A percentile compares a stretch with the other conserved stretches of the same genome.
Conservation (phyloP, 1,140 invertebrate species). For the Leptinotarsa undecemlineata region DNA sequence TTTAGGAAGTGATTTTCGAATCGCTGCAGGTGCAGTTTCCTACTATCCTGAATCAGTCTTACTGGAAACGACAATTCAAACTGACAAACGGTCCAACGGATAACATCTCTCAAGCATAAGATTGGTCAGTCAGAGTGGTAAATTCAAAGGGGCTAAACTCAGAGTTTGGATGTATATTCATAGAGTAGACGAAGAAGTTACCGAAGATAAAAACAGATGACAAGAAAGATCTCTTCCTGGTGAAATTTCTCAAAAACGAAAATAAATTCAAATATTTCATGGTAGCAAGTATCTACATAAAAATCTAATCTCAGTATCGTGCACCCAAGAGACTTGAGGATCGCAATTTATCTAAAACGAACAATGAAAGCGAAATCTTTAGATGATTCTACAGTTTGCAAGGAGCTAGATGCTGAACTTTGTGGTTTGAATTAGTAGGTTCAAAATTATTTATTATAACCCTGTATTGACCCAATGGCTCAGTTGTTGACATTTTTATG, state of each 20-base stretch:
- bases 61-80: neutral
- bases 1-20: neutral
- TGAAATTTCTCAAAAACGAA: constrained; percentile 11
- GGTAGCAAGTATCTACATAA: neutral
- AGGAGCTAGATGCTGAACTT: neutral
- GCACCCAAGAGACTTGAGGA: too few species aligned
- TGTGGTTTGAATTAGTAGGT: neutral
- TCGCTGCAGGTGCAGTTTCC: neutral
- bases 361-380: neutral
- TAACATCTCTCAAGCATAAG: neutral
- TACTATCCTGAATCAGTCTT: neutral
- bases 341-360: constrained; percentile 11
- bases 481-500: neutral
- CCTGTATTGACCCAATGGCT: neutral
- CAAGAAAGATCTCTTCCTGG: neutral
- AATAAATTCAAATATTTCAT: neutral
- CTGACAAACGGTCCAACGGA: neutral
- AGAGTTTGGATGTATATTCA: neutral
- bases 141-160: neutral
- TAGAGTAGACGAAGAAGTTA: constrained; percentile 9
- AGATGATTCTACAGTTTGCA: neutral
- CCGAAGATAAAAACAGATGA: constrained; percentile 7
- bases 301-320: too few species aligned
- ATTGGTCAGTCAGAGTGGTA: neutral
- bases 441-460: neutral